phyloP scores from a whole-genome alignment of 2,888 invertebrate genomes.

The Eupsilia transversa region DNA sequence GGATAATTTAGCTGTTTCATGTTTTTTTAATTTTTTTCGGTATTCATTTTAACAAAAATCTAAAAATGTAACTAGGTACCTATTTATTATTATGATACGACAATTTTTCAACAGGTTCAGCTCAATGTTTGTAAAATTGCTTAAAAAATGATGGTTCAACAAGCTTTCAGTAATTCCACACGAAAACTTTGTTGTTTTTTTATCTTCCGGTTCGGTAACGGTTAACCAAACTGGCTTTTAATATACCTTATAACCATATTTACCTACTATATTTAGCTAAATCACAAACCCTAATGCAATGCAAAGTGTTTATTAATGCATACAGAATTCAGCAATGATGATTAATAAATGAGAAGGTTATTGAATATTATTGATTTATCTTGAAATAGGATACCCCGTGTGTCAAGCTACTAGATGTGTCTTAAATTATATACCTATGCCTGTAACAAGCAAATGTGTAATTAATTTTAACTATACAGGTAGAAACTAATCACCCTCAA shows the following conservation, averaged over 20 bases:
- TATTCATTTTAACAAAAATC: background rate
- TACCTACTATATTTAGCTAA: background rate
- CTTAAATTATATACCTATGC: background rate
- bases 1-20: background rate
- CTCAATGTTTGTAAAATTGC: slow-evolving; percentile 17
- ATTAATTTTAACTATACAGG: background rate
- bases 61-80: background rate
- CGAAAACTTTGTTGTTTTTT: slow-evolving; percentile 44
- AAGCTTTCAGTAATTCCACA: slow-evolving; percentile 37
- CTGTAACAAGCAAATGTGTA: background rate
- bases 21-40: background rate
- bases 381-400: slow-evolving; percentile 3
- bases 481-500: background rate
- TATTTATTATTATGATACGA: slow-evolving; percentile 21
- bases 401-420: background rate
- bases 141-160: slow-evolving; percentile 8
- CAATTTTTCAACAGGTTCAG: slow-evolving; percentile 14
- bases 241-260: background rate
- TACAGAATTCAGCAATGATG: slow-evolving; percentile 1
- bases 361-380: slow-evolving; percentile 4
- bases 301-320: slow-evolving; percentile 9
- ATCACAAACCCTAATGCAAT: slow-evolving; percentile 12
- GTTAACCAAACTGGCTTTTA: slow-evolving; percentile 14
- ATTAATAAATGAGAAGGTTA: background rate
- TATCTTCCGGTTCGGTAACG: slow-evolving; percentile 26